Evolutionary conservation across 2,797 vertebrate genomes (phyloP).

Genomic region (Spinibarbus caldwelli): DNA sequence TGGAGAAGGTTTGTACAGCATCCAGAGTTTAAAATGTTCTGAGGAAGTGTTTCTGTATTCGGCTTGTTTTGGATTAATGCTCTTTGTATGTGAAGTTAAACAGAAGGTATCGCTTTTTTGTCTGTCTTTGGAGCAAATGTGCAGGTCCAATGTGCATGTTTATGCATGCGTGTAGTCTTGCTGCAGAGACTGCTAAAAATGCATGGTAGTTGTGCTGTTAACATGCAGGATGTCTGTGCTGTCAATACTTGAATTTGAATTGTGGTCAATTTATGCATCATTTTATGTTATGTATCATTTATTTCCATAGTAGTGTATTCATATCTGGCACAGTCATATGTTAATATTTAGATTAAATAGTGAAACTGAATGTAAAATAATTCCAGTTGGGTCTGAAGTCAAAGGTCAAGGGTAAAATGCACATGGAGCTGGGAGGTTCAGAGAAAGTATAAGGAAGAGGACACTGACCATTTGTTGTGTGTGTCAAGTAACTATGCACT

Average conservation of each 20-base stretch:
- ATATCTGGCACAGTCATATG: neutral
- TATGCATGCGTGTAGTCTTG: neutral
- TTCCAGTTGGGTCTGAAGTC: too few relatives aligned
- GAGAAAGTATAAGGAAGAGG: neutral
- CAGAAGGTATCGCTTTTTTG: neutral
- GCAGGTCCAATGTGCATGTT: neutral
- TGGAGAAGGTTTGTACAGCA: conserved; percentile 21
- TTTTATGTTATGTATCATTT: neutral
- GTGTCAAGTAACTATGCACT: too few relatives aligned
- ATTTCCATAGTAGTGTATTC: neutral
- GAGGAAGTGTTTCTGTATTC: neutral
- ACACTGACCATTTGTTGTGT: neutral
- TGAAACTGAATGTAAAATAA: too few relatives aligned
- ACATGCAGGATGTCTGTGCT: neutral
- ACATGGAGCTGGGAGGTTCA: neutral
- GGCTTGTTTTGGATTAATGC: neutral
- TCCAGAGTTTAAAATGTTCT: neutral
- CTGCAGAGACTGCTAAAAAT: neutral
- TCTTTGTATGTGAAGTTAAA: neutral
- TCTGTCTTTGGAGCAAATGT: neutral
- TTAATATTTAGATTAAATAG: neutral
- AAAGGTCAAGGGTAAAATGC: neutral
- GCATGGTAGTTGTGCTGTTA: neutral
- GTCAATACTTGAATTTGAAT: neutral
- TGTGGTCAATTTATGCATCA: neutral